A percentile compares a stretch with the other conserved stretches of the same genome.
phyloP scores from a whole-genome alignment of 1,140 invertebrate genomes.

The Neotoxoptera formosana region DNA sequence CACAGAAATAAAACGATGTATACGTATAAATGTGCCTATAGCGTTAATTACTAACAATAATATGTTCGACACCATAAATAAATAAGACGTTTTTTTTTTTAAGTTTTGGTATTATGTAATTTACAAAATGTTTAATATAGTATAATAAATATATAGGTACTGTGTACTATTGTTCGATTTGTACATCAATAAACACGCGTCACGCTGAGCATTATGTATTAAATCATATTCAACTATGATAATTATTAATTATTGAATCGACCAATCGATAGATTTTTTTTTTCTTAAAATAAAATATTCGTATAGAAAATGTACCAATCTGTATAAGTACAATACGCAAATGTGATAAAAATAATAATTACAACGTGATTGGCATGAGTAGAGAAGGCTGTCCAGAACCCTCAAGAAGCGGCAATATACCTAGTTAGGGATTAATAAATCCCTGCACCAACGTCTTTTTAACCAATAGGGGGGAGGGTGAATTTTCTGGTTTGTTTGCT shows the following conservation, averaged over 20 bases:
- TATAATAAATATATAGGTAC: not conserved
- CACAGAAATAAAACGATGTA: not conserved
- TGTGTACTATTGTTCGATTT: not conserved
- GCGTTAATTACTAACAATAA: not conserved
- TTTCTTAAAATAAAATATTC: too few relatives aligned
- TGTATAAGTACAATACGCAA: too few relatives aligned
- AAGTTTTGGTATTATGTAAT: not conserved
- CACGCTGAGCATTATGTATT: not conserved
- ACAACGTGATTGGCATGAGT: too few relatives aligned
- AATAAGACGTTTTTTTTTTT: not conserved
- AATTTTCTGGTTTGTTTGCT: too few relatives aligned
- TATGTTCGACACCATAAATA: not conserved
- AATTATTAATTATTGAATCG: not conserved
- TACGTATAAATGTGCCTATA: not conserved
- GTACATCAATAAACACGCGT: not conserved
- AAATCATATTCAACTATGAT: not conserved
- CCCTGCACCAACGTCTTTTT: too few relatives aligned
- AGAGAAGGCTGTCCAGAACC: too few relatives aligned
- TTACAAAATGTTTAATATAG: not conserved
- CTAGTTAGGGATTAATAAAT: too few relatives aligned
- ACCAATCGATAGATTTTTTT: not conserved
- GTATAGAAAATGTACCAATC: too few relatives aligned
- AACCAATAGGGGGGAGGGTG: too few relatives aligned
- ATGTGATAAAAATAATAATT: too few relatives aligned
- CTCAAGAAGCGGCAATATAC: too few relatives aligned